Evolutionary conservation across 2,113 vertebrate genomes (phyloP), one percentile per base, ranked within the genome.

Genomic region (Mustelus asterias): DNA sequence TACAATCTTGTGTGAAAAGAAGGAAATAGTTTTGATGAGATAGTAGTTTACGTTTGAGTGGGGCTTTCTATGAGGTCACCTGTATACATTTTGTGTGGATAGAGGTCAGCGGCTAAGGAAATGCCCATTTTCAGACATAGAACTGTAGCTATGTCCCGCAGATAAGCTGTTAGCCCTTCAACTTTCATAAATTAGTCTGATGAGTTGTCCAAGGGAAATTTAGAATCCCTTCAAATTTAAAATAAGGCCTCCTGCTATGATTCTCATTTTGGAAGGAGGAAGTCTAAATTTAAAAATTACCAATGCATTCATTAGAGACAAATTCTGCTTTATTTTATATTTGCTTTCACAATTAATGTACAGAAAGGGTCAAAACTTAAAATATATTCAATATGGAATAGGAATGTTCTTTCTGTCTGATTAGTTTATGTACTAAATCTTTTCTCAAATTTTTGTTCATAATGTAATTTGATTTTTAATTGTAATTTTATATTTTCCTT

Each of bases 21-120:
- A 94, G 92, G n/a, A 94, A 94, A 69, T 69, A 20, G 92, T 69
- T 94, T 86, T 94, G 63, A 69, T 94, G n/a, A 41, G 65, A 69
- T 67, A 69, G n/a, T 94, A 65, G n/a, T 94, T 94, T 69, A 41
- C 18, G 41, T 69, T 41, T 69, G 63, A 94, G 92, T 94, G 63
- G 37, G 67, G 4, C 63, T 94, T 94, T 69, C 90, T 65, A 67
- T 94, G n/a, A 67, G 60, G 58, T 69, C 60, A 67, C 63, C 58
- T 54, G 29, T 89, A 26, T 33, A 58, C 86, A 18, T 58, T 69
- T 69, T 94, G 63, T 37, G 1, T 69, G 60, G 33, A 41, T 69
- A 69, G n/a, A 69, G 20, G 20, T 37, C 14, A 54, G 5, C 72
- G 2, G 24, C 48, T 76, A 41, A 44, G 37, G 44, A 76, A 58